phyloP scores from a whole-genome alignment of 2,888 invertebrate genomes.

The Hipparchia semele region DNA sequence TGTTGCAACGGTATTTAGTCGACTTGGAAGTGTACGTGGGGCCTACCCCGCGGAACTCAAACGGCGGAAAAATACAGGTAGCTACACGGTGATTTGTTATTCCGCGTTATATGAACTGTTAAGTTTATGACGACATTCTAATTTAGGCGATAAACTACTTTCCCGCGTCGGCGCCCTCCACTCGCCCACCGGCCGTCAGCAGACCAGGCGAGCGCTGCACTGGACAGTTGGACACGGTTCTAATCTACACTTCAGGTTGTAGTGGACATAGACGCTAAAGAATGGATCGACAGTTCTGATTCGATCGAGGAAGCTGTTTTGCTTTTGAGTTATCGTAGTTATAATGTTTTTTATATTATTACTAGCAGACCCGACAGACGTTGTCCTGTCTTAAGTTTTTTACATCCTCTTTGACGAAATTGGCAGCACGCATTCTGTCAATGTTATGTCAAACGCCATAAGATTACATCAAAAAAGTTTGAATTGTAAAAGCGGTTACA shows the following conservation, averaged over 20 bases:
- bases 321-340: no score
- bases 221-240: background rate
- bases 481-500: no score
- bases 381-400: no score
- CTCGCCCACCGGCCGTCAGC: slow-evolving; percentile 1
- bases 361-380: no score
- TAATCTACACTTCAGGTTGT: slow-evolving; percentile 1
- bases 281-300: background rate
- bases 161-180: slow-evolving; percentile 9
- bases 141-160: slow-evolving; percentile 24
- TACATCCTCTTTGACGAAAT: no score
- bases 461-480: no score
- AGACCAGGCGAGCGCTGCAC: background rate
- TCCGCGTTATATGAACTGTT: background rate
- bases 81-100: background rate
- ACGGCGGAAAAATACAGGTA: background rate
- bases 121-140: slow-evolving; percentile 15
- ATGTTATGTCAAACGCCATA: no score
- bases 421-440: no score
- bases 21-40: background rate
- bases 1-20: background rate
- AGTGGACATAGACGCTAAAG: background rate
- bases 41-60: background rate
- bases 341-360: no score
- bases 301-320: background rate